Conservation (phyloP, 2,888 invertebrate species). For the Pinctada fucata region DNA sequence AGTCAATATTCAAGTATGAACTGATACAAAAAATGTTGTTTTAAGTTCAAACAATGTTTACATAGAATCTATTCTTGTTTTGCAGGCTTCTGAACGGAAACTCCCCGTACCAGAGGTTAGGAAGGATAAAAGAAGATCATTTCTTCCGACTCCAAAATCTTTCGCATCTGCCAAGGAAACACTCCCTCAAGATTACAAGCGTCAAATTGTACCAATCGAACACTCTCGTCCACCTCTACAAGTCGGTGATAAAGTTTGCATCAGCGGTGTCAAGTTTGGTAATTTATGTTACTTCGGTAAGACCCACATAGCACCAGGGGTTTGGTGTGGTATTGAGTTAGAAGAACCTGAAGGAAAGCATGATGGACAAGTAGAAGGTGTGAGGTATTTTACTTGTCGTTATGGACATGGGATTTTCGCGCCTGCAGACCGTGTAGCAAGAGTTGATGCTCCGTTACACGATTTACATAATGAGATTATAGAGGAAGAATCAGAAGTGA, state of each 20-base stretch:
- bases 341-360: slow-evolving; percentile 81
- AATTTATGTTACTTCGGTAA: slow-evolving; percentile 80
- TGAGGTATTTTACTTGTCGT: slow-evolving; percentile 82
- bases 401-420: slow-evolving; percentile 82
- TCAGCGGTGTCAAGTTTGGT: slow-evolving; percentile 79
- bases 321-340: slow-evolving; percentile 84
- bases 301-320: slow-evolving; percentile 80
- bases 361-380: slow-evolving; percentile 82
- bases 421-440: slow-evolving; percentile 80
- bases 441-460: slow-evolving; percentile 40
- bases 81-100: slow-evolving; percentile 23
- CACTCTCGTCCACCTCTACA: slow-evolving; percentile 47
- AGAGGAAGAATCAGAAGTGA: slow-evolving; percentile 15
- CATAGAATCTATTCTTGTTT: background rate
- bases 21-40: no score
- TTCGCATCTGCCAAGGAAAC: slow-evolving; percentile 9
- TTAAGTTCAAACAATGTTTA: no score
- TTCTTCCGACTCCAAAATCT: slow-evolving; percentile 40
- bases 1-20: no score
- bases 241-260: slow-evolving; percentile 77
- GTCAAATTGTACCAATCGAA: slow-evolving; percentile 17
- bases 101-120: slow-evolving; percentile 35
- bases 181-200: slow-evolving; percentile 8
- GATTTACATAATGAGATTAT: slow-evolving; percentile 14
- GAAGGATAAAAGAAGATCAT: slow-evolving; percentile 37